phyloP scores from a whole-genome alignment of 2,113 vertebrate species.

The Nycticryphes semicollaris region DNA sequence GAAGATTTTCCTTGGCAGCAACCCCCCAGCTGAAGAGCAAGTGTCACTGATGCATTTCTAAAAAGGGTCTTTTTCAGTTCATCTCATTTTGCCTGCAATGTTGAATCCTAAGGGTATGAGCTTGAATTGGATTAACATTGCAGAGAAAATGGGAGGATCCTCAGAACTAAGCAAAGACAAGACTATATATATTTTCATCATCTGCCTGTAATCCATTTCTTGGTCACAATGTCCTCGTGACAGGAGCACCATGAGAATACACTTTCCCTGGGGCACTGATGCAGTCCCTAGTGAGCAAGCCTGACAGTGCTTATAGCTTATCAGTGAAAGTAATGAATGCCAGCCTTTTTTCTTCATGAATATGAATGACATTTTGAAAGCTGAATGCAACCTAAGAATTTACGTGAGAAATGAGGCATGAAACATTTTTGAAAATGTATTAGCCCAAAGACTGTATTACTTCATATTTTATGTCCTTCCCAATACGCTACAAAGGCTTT shows the following conservation, averaged over 20 bases:
- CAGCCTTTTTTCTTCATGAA: slow-evolving; percentile 69
- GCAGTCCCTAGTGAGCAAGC: not conserved
- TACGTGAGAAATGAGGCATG: slow-evolving; percentile 78
- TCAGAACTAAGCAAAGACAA: not conserved
- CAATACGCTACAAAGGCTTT: slow-evolving; percentile 66
- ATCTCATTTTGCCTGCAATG: not conserved
- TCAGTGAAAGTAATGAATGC: slow-evolving; percentile 57
- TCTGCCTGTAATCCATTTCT: not conserved
- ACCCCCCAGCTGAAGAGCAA: not conserved
- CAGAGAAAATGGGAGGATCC: not conserved
- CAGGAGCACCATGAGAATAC: not conserved
- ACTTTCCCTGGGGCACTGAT: not conserved
- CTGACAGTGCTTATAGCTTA: slow-evolving; percentile 41
- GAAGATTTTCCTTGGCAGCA: not conserved
- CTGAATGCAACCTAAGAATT: slow-evolving; percentile 77
- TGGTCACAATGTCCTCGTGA: not conserved
- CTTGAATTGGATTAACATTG: not conserved
- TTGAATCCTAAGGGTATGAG: not conserved
- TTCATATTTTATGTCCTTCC: slow-evolving; percentile 70
- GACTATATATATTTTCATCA: not conserved
- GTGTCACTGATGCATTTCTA: not conserved
- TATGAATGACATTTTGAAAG: slow-evolving; percentile 74
- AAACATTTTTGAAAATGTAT: slow-evolving; percentile 76
- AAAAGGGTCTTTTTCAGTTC: not conserved
- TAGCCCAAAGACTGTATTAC: slow-evolving; percentile 68